Evolutionary conservation across 2,888 invertebrate genomes (phyloP).

Genomic region (Tryphoninae sp.): DNA sequence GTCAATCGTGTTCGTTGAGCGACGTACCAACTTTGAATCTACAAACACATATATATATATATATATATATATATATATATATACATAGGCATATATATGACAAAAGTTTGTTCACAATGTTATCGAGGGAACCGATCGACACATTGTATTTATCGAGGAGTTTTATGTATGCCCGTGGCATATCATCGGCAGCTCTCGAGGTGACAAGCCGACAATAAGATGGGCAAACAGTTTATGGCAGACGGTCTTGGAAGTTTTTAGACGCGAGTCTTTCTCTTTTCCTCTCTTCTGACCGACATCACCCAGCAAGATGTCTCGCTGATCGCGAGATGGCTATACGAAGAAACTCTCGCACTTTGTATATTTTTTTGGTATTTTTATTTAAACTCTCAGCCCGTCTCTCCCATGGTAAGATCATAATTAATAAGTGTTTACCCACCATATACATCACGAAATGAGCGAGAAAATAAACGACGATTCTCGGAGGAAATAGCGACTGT

Average conservation of each 20-base stretch:
- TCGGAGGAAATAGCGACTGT: slow-evolving; percentile 24
- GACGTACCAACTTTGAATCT: slow-evolving; percentile 8
- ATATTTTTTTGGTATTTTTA: slow-evolving; percentile 14
- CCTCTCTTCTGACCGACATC: slow-evolving; percentile 2
- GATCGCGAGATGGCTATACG: slow-evolving; percentile 18
- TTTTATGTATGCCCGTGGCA: slow-evolving; percentile 25
- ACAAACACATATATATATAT: neutral
- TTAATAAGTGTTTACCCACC: slow-evolving; percentile 52
- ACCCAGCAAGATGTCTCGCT: slow-evolving; percentile 43
- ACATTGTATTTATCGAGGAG: slow-evolving; percentile 35
- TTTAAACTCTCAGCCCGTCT: slow-evolving; percentile 6
- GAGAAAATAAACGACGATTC: slow-evolving; percentile 26
- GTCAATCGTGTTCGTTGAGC: neutral
- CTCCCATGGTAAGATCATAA: slow-evolving; percentile 43
- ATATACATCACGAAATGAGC: slow-evolving; percentile 30
- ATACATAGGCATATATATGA: neutral
- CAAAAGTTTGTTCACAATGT: slow-evolving; percentile 23
- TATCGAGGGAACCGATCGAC: slow-evolving; percentile 33
- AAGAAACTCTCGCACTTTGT: slow-evolving; percentile 33
- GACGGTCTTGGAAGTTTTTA: slow-evolving; percentile 45
- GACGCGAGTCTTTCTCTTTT: slow-evolving; percentile 30
- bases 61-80: neutral
- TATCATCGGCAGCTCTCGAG: slow-evolving; percentile 31
- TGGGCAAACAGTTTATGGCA: slow-evolving; percentile 75
- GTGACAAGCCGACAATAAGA: slow-evolving; percentile 70